These are phyloP conservation scores for Saxidomus purpurata DNA, from an alignment of 1,140 invertebrate species.

Conservation along the genomic window DNA sequence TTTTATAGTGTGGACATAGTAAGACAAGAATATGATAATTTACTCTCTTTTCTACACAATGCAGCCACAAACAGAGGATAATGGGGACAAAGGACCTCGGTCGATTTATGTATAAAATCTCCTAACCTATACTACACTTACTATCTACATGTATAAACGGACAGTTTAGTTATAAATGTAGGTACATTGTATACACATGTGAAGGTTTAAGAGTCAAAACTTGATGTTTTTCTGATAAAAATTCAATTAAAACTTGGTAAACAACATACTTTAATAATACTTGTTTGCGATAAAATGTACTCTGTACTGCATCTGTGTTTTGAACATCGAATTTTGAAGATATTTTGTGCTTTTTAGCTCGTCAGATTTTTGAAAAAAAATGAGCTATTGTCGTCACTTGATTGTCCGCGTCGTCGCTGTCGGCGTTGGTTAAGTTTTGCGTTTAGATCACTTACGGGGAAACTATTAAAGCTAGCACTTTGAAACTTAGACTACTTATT, in stretches of 20 bases:
- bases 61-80: not conserved
- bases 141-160: not conserved
- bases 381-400: too few species aligned
- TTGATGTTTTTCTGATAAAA: not conserved
- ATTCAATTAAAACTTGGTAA: not conserved
- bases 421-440: too few species aligned
- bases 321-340: too few species aligned
- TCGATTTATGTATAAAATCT: not conserved
- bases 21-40: not conserved
- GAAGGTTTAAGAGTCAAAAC: not conserved
- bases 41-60: slow-evolving; percentile 11
- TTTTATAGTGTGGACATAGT: slow-evolving; percentile 1
- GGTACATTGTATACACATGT: not conserved
- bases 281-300: too few species aligned
- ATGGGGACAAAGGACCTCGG: not conserved
- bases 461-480: too few species aligned
- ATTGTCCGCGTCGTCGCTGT: too few species aligned
- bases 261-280: not conserved
- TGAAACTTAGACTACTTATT: too few species aligned
- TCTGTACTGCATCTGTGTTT: too few species aligned
- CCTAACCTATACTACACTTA: slow-evolving; percentile 1
- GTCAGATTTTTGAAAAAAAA: too few species aligned
- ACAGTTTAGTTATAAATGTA: not conserved
- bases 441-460: too few species aligned
- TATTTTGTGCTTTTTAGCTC: too few species aligned